Evolutionary conservation across 2,113 vertebrate genomes (phyloP).

Genomic region (Aldabrachelys gigantea): DNA sequence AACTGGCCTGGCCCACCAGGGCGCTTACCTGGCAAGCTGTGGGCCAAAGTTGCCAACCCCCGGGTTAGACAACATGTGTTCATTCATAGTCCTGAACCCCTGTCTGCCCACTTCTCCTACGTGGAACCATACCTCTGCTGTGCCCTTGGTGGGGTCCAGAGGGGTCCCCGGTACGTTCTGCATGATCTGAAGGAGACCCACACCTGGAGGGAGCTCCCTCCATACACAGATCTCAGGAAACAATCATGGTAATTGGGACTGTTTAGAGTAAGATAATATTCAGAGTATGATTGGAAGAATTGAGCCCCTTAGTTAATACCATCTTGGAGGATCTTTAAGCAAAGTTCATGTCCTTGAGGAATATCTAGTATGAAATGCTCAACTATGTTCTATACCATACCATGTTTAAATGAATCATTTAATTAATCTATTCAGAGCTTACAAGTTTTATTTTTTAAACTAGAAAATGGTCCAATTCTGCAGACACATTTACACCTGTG

Average conservation of each 20-base stretch:
- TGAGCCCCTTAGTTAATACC: background rate
- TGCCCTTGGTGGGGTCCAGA: background rate
- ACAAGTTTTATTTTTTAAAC: background rate
- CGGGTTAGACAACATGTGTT: background rate
- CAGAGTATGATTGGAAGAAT: rapidly evolving
- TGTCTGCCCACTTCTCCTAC: background rate
- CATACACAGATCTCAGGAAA: background rate
- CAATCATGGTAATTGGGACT: rapidly evolving
- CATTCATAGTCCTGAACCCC: background rate
- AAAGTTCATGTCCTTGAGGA: background rate
- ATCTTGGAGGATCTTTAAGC: background rate
- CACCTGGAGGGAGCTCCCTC: background rate
- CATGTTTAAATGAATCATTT: background rate
- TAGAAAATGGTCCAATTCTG: background rate
- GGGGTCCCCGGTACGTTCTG: background rate
- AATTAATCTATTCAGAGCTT: background rate
- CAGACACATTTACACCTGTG: background rate
- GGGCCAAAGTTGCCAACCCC: no score
- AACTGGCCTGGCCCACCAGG: no score
- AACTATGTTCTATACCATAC: background rate
- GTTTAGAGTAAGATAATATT: rapidly evolving
- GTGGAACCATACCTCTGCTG: background rate
- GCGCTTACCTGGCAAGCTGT: no score
- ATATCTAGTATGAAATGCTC: background rate
- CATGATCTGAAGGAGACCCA: background rate